Base-by-base conservation (phyloP, 2,888 invertebrate species). In the Ecliptopera silaceata region DNA sequence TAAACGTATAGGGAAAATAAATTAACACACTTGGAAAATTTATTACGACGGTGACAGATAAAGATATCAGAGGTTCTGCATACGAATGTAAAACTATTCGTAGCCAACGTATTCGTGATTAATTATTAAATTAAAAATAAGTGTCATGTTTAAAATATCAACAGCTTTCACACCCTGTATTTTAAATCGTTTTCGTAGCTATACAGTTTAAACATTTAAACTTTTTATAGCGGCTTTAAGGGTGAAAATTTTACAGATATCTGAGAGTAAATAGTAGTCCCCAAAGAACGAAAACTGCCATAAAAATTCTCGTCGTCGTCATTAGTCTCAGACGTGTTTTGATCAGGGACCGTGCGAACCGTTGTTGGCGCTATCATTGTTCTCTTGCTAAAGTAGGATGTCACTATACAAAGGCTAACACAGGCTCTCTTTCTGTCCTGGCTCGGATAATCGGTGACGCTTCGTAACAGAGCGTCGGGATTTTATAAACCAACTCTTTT, bases 251-350 rank as follows among this genome's bases (percentile, higher is more conserved):
- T 82, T 79, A 77, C 76, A 76, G 80, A 76, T 78, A 80, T 79
- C 79, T 77, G 75, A 72, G 76, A 82, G 83, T 80, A 84, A 84
- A 85, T 80, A 82, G 79, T 80, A 79, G 78, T 76, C 80, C 82
- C 84, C 69, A 66, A 78, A 80, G 83, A 79, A 79, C 77, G 76
- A 74, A 79, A 82, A 82, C 77, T 80, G 78, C 84, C 77, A 82
- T 88, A 86, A 88, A 87, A 88, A 86, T 84, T 82, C 85, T 80
- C 80, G 77, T 69, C 77, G 80, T 78, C 78, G 81, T 86, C 87
- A 87, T 88, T 89, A 88, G 86, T 82, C 81, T 80, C 82, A 80
- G 88, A 85, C 86, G 88, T 86, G 87, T 88, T 88, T 88, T 86
- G 88, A 88, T 87, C 84, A 82, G 79, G 71, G 75, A 65, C 69